Conservation (phyloP, 1,140 invertebrate genomes). For the Camponotus vicinus region DNA sequence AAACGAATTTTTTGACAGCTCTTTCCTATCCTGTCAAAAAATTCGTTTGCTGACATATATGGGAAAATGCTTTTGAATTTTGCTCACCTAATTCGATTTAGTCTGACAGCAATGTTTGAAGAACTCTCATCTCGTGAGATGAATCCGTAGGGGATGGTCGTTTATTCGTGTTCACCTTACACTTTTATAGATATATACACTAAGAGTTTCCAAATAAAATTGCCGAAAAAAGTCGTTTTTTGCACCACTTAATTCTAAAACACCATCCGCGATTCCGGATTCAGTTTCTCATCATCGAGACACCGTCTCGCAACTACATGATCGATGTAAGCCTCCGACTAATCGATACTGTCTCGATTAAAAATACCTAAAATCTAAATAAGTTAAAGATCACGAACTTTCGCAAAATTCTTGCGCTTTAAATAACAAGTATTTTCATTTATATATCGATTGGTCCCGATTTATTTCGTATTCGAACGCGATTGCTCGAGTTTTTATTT, state of each 20-base stretch:
- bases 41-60: not conserved
- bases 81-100: constrained; percentile 61
- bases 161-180: constrained; percentile 34
- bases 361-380: not conserved
- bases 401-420: not conserved
- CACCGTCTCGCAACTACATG: constrained; percentile 28
- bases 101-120: not conserved
- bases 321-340: constrained; percentile 41
- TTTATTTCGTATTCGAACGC: not conserved
- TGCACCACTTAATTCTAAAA: constrained; percentile 17
- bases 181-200: not conserved
- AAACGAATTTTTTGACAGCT: too few relatives aligned
- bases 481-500: not conserved
- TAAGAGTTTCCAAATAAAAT: not conserved
- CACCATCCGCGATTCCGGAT: not conserved
- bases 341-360: constrained; percentile 1
- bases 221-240: constrained; percentile 1
- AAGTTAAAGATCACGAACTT: not conserved
- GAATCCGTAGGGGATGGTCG: constrained; percentile 23
- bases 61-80: constrained; percentile 28
- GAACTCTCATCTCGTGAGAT: constrained; percentile 19
- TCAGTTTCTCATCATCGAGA: not conserved
- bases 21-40: not conserved
- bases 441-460: constrained; percentile 2
- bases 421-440: not conserved